These are phyloP conservation scores for Echinometra lucunter DNA, from an alignment of 53 echinoderm and acorn worm genomes.

Conservation along the genomic window DNA sequence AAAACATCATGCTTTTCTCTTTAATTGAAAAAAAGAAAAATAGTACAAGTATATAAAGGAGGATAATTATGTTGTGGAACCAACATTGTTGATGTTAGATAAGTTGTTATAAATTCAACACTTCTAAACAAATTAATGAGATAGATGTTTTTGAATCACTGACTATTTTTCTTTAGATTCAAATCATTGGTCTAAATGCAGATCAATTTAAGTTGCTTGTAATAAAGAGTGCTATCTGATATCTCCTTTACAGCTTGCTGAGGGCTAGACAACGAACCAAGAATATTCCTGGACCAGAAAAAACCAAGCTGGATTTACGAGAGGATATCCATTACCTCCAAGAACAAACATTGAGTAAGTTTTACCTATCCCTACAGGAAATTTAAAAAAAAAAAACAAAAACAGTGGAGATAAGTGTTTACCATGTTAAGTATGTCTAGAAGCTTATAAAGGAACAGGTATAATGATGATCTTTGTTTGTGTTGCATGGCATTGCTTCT, in stretches of 20 bases:
- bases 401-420: no score
- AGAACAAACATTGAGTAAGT: constrained; percentile 65
- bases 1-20: background rate
- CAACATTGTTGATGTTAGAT: no score
- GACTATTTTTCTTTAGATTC: no score
- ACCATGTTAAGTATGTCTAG: no score
- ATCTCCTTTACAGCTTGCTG: constrained; percentile 52
- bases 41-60: background rate
- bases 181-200: no score
- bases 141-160: no score
- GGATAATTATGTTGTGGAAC: background rate
- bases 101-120: background rate
- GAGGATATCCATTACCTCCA: constrained; percentile 66
- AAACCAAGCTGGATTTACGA: constrained; percentile 54
- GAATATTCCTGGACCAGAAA: constrained; percentile 77
- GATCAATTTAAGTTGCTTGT: no score
- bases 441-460: no score
- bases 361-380: background rate
- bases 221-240: background rate
- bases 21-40: background rate
- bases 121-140: no score
- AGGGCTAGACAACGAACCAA: constrained; percentile 76
- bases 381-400: background rate
- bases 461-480: no score
- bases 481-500: no score